Conservation (phyloP, 1,140 invertebrate species). For the Grapholita molesta region DNA sequence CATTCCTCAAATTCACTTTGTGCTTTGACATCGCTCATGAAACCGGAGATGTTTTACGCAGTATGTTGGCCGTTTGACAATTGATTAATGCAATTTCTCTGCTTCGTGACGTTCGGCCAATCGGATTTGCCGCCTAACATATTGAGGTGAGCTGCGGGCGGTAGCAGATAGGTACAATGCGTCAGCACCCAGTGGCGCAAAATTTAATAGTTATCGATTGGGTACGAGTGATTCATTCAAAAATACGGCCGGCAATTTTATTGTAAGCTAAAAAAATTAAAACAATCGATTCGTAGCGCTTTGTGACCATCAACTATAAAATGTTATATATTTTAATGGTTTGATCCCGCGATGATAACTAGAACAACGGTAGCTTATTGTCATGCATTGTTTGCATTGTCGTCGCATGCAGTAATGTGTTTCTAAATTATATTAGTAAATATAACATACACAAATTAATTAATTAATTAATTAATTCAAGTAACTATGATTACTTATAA, state of each 20-base stretch:
- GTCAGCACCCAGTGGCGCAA: neutral
- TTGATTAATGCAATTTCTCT: conserved; percentile 71
- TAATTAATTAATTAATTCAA: too few species aligned
- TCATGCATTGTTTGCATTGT: too few species aligned
- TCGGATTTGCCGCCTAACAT: neutral
- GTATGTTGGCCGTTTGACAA: conserved; percentile 57
- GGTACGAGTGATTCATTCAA: neutral
- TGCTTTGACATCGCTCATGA: conserved; percentile 42
- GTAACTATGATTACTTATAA: too few species aligned
- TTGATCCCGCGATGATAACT: too few species aligned
- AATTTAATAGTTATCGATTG: neutral
- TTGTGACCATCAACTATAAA: too few species aligned
- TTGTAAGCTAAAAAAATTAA: neutral
- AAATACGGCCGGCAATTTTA: neutral
- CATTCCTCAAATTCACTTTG: conserved; percentile 37
- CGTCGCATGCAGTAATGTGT: too few species aligned
- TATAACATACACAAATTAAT: too few species aligned
- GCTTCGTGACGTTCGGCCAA: conserved; percentile 36
- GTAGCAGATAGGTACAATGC: neutral
- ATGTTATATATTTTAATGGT: too few species aligned
- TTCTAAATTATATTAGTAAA: too few species aligned
- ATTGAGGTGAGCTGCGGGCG: conserved; percentile 1
- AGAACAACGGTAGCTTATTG: too few species aligned
- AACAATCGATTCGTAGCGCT: neutral
- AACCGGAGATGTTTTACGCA: conserved; percentile 44